A percentile compares a stretch with the other conserved stretches of the same genome.
Conservation (phyloP, 2,113 vertebrate species). For the Psephotus haematonotus region DNA sequence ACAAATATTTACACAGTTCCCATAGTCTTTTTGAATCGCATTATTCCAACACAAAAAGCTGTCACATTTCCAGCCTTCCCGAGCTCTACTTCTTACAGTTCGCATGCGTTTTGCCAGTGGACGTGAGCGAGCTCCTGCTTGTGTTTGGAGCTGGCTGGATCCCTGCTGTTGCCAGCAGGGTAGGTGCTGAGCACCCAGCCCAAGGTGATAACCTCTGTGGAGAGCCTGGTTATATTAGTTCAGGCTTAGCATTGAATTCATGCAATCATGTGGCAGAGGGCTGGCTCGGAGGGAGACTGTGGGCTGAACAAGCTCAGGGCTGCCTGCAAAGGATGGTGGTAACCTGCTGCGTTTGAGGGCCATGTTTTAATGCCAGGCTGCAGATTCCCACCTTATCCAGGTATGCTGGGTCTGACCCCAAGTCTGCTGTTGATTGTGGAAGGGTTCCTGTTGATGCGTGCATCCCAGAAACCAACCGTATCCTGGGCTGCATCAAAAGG, state of each 20-base stretch:
- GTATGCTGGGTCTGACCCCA: not conserved
- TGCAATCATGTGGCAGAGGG: not conserved
- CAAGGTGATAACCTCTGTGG: not conserved
- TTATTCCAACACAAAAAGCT: slow-evolving; percentile 51
- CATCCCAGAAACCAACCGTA: not conserved
- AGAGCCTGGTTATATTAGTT: not conserved
- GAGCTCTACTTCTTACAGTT: not conserved
- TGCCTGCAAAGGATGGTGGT: not conserved
- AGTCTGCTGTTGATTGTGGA: not conserved
- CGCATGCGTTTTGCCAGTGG: not conserved
- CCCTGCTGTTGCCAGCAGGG: accelerated
- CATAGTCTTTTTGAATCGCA: slow-evolving; percentile 53
- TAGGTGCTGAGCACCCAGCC: not conserved
- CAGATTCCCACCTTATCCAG: not conserved
- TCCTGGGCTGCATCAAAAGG: not conserved
- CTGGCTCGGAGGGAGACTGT: not conserved
- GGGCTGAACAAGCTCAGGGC: not conserved
- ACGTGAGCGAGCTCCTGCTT: not conserved
- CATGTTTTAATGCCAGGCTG: not conserved
- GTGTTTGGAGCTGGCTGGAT: not conserved
- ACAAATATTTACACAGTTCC: slow-evolving; percentile 71
- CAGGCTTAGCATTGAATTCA: not conserved
- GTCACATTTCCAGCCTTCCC: slow-evolving; percentile 49
- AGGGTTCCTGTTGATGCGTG: not conserved
- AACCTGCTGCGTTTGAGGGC: not conserved